These are phyloP conservation scores for Ameiurus melas DNA, from an alignment of 2,113 vertebrate genomes.

Conservation along the genomic window DNA sequence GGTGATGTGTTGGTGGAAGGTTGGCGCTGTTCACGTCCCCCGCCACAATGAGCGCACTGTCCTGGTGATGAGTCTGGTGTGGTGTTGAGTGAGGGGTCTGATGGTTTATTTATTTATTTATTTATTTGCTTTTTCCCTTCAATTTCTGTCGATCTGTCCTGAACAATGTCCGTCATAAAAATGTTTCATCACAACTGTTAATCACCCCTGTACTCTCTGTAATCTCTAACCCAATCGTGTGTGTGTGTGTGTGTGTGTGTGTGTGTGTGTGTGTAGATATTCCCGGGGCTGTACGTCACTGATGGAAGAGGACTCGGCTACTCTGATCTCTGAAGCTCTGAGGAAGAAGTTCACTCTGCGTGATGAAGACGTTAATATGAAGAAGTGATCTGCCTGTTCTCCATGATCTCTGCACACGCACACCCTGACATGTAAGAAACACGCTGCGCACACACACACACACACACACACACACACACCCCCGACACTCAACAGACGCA, in stretches of 20 bases:
- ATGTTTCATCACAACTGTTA: too few species aligned
- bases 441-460: too few species aligned
- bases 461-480: too few species aligned
- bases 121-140: too few species aligned
- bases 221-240: not conserved
- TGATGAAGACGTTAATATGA: slow-evolving; percentile 80
- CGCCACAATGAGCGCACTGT: too few species aligned
- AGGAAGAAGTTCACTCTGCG: slow-evolving; percentile 92
- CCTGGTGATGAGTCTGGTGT: too few species aligned
- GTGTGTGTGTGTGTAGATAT: slow-evolving; percentile 63
- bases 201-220: not conserved
- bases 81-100: not conserved
- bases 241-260: not conserved
- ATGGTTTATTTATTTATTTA: not conserved
- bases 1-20: too few species aligned
- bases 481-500: too few species aligned
- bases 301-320: slow-evolving; percentile 89
- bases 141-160: too few species aligned
- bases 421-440: slow-evolving; percentile 9
- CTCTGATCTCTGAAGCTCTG: slow-evolving; percentile 90
- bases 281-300: slow-evolving; percentile 82
- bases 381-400: slow-evolving; percentile 64
- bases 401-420: slow-evolving; percentile 2
- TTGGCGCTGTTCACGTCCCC: too few species aligned
- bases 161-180: too few species aligned